phyloP scores from a whole-genome alignment of 2,797 vertebrate genomes.

The Clarias laeviceps region DNA sequence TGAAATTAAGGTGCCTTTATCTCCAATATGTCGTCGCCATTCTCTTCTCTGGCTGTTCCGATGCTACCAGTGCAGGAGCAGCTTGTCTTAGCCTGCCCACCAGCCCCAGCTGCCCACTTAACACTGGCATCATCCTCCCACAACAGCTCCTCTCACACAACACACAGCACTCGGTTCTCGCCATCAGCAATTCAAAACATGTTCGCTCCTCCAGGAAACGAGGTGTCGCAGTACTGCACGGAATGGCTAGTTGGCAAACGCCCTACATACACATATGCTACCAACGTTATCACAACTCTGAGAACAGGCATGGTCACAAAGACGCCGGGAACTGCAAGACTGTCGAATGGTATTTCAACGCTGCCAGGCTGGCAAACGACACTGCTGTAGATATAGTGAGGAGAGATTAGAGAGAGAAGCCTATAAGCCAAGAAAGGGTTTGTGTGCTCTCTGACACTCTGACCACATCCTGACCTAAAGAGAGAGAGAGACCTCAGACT shows the following conservation, averaged over 20 bases:
- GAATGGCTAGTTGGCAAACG: constrained; percentile 51
- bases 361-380: no score
- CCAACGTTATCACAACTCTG: neutral
- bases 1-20: constrained; percentile 18
- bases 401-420: neutral
- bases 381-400: neutral
- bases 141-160: constrained; percentile 55
- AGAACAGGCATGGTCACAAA: neutral
- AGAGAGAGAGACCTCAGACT: neutral
- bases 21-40: constrained; percentile 16
- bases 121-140: constrained; percentile 54
- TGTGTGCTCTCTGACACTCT: neutral
- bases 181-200: constrained; percentile 63
- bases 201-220: constrained; percentile 38
- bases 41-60: constrained; percentile 25
- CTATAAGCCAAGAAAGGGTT: neutral
- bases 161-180: constrained; percentile 42
- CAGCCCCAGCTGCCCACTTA: constrained; percentile 55
- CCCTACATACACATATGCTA: constrained; percentile 39
- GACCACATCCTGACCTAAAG: neutral
- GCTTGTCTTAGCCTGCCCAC: constrained; percentile 55
- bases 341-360: neutral
- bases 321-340: constrained; percentile 10
- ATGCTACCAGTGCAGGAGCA: constrained; percentile 62
- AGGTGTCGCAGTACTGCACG: constrained; percentile 58